Evolutionary conservation across 2,797 vertebrate genomes (phyloP).

Genomic region (Neosalanx taihuensis): DNA sequence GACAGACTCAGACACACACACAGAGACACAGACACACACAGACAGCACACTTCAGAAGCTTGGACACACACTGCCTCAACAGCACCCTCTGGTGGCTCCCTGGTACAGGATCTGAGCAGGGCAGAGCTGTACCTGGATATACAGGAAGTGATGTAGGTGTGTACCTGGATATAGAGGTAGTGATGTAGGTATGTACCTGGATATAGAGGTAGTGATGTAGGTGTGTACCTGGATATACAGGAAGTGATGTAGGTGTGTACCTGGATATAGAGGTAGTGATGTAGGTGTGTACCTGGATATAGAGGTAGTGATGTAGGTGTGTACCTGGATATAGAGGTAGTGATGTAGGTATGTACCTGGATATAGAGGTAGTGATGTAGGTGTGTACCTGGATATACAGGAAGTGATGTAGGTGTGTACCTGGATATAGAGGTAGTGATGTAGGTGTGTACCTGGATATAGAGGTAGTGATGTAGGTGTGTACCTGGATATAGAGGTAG

Average conservation of each 20-base stretch:
- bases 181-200: neutral
- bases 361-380: conserved; percentile 86
- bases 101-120: neutral
- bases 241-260: too few relatives aligned
- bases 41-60: neutral
- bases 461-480: neutral
- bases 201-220: too few relatives aligned
- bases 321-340: too few relatives aligned
- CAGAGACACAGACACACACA: too few relatives aligned
- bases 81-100: conserved; percentile 25
- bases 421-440: conserved; percentile 93
- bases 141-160: neutral
- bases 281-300: conserved; percentile 83
- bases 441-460: too few relatives aligned
- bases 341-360: conserved; percentile 73
- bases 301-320: conserved; percentile 78
- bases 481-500: too few relatives aligned
- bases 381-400: too few relatives aligned
- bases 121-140: too few relatives aligned
- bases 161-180: neutral
- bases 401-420: conserved; percentile 55
- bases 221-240: too few relatives aligned
- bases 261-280: too few relatives aligned
- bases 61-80: neutral
- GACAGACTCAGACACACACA: too few relatives aligned